These are phyloP conservation scores for Microcebus jonahi DNA, from an alignment of 2,113 vertebrate species.

Conservation along the genomic window DNA sequence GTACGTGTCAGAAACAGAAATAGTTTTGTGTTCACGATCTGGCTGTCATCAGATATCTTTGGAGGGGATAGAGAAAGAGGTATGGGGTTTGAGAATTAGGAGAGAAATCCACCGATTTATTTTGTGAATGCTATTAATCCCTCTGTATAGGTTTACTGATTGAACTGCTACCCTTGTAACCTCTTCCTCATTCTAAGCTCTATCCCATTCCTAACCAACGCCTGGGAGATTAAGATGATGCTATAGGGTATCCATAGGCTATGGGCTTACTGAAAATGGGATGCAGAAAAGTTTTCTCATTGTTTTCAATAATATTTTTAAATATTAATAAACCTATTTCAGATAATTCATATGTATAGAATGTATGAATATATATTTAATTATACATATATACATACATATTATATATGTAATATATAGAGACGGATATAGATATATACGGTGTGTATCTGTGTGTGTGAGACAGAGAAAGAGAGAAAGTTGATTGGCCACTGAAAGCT, in stretches of 20 bases:
- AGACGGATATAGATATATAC: background rate
- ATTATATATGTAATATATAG: background rate
- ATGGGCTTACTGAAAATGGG: background rate
- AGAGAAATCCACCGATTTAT: conserved; percentile 30
- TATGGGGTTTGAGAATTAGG: background rate
- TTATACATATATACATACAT: background rate
- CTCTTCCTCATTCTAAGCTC: background rate
- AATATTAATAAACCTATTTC: background rate
- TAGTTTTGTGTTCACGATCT: conserved; percentile 1
- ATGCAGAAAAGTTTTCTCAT: background rate
- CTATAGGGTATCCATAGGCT: accelerated
- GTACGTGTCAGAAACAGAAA: conserved; percentile 51
- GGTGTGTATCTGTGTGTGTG: background rate
- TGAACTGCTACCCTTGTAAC: background rate
- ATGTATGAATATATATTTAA: background rate
- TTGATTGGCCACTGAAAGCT: background rate
- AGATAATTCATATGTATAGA: background rate
- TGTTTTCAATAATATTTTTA: background rate
- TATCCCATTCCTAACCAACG: background rate
- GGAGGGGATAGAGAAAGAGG: background rate
- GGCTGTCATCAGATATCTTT: conserved; percentile 24
- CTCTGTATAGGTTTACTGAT: conserved; percentile 31
- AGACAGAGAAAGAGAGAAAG: background rate
- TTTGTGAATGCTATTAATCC: background rate
- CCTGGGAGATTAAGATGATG: background rate